phyloP scores from a whole-genome alignment of 2,888 invertebrate genomes.

The Synergus umbraculus region DNA sequence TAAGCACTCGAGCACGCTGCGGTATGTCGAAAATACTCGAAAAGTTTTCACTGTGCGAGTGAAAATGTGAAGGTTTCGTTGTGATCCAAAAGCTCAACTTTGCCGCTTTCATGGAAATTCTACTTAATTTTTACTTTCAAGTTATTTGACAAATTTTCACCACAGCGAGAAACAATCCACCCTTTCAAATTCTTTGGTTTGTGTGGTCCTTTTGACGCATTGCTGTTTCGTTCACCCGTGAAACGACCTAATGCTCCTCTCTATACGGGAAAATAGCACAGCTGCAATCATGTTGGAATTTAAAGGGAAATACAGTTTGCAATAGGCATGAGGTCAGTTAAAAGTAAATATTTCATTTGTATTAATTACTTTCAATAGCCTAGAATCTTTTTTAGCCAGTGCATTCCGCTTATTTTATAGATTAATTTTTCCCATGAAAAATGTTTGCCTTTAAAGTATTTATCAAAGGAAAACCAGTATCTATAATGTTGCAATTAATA shows the following conservation, averaged over 20 bases:
- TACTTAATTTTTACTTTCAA: conserved; percentile 65
- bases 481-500: background rate
- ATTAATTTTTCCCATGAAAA: too few species aligned
- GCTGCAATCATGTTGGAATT: background rate
- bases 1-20: background rate
- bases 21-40: background rate
- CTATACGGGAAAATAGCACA: conserved; percentile 17
- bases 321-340: conserved; percentile 8
- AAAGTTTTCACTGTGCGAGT: background rate
- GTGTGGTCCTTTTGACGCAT: conserved; percentile 72
- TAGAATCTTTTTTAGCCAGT: too few species aligned
- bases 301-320: conserved; percentile 4
- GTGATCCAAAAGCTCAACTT: conserved; percentile 29
- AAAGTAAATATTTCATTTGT: background rate
- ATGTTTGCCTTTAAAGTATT: too few species aligned
- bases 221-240: conserved; percentile 41
- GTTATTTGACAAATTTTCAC: conserved; percentile 63
- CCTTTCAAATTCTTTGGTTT: conserved; percentile 65
- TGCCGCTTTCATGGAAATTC: conserved; percentile 42
- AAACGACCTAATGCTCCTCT: conserved; percentile 16
- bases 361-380: too few species aligned
- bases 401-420: too few species aligned
- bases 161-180: conserved; percentile 66
- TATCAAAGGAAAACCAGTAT: background rate
- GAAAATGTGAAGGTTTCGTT: background rate